Evolutionary conservation across 1,140 invertebrate genomes (phyloP), one percentile per base, ranked within the genome.

Genomic region (Hylaeus anthracinus): DNA sequence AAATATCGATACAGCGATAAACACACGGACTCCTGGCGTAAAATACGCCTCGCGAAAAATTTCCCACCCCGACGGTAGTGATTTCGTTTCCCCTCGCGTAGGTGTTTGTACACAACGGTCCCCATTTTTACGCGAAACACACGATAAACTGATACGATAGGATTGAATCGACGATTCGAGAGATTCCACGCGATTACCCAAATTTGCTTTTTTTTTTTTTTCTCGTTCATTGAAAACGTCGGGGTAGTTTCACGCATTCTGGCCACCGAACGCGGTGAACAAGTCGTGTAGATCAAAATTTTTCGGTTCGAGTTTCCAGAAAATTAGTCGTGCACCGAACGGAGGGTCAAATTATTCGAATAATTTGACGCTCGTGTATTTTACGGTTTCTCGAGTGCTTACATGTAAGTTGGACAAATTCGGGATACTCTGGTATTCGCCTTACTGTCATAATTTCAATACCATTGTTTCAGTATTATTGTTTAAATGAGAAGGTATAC

Each of bases 1-100:
- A 79, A 86, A 86, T 86, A 86, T 84, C 79, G 84, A 72, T 66
- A 72, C 55, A 12, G 15, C 60, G 58, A 72, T 55, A 79, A 82
- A 79, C 71, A 48, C 55, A 67, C 72, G 82, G 75, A n/a, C 63
- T 39, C 2, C 53, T 66, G 26, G 60, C 15, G 65, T 58, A 48
- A 64, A 73, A 26, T 26, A 39, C 41, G 15, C 53, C 10, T 37
- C 65, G 51, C 43, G 12, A 63, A 69, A 73, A 76, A 55, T 41
- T 64, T 6, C 9, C 3, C 63, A 9, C 5, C 41, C 64, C 14
- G 55, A 8, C 15, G 15, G 15, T 15, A 15, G 15, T 48, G 14
- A 65, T 48, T 48, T 65, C 5, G 41, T 65, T 65, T 48, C 8
- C 15, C 41, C 41, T 15, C 5, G 1, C 6, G 6, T 60, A 26